Evolutionary conservation across 2,797 vertebrate genomes (phyloP).

Genomic region (Dendrocincla fuliginosa): DNA sequence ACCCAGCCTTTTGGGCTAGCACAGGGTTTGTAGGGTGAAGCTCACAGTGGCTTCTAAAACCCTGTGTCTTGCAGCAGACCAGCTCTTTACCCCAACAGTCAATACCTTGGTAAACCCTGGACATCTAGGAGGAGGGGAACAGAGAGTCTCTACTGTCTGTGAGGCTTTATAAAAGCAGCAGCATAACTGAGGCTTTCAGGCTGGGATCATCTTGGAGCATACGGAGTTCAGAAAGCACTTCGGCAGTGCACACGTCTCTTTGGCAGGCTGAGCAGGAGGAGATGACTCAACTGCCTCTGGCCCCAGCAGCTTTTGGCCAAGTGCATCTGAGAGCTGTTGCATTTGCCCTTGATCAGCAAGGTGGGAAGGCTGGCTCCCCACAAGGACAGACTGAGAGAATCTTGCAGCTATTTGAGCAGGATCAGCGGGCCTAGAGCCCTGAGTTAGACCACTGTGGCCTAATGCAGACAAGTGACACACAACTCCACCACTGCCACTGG

Average conservation of each 20-base stretch:
- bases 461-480: neutral
- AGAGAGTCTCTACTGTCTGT: conserved; percentile 6
- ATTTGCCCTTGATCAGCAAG: conserved; percentile 38
- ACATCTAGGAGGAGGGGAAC: conserved; percentile 17
- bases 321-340: conserved; percentile 25
- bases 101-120: conserved; percentile 3
- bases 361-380: conserved; percentile 21
- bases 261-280: conserved; percentile 66
- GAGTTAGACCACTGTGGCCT: neutral
- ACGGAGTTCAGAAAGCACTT: conserved; percentile 49
- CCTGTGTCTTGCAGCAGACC: conserved; percentile 35
- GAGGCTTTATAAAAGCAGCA: conserved; percentile 68
- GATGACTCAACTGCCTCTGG: conserved; percentile 70
- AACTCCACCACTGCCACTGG: neutral
- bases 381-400: neutral
- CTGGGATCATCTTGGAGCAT: conserved; percentile 16
- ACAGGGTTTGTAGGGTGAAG: neutral
- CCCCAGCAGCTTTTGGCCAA: conserved; percentile 74
- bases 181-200: conserved; percentile 53
- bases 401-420: neutral
- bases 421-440: neutral
- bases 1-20: neutral
- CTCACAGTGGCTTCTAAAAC: neutral
- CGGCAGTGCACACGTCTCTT: conserved; percentile 51
- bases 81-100: conserved; percentile 22